Conservation (phyloP, 1,140 invertebrate species). For the Augochlora pura region DNA sequence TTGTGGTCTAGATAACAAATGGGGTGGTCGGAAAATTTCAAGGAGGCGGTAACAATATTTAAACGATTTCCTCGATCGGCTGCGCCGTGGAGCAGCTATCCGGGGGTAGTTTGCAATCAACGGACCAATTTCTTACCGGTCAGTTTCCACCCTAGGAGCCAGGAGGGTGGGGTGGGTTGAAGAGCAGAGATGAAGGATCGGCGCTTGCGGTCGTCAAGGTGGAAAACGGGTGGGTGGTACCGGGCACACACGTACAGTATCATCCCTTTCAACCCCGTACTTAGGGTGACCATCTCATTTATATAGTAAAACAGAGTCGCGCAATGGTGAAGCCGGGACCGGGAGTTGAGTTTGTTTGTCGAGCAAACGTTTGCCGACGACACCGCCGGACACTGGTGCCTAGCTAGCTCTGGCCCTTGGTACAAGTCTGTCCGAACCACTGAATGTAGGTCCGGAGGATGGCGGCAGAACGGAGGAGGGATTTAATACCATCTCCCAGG, state of each 20-base stretch:
- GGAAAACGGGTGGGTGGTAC: conserved; percentile 53
- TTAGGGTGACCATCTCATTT: conserved; percentile 74
- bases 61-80: not conserved
- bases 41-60: not conserved
- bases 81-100: not conserved
- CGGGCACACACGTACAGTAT: conserved; percentile 64
- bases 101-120: not conserved
- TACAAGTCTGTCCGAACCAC: conserved; percentile 77
- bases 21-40: not conserved
- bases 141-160: conserved; percentile 9
- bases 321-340: conserved; percentile 67
- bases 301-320: conserved; percentile 72
- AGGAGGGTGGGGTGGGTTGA: not conserved
- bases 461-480: conserved; percentile 58
- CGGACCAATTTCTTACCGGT: conserved; percentile 48
- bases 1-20: too few relatives aligned
- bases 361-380: conserved; percentile 81
- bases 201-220: conserved; percentile 56
- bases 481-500: conserved; percentile 79
- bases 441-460: conserved; percentile 55
- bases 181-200: conserved; percentile 59
- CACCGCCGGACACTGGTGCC: conserved; percentile 80
- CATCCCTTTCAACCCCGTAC: conserved; percentile 68
- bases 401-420: conserved; percentile 73
- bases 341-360: conserved; percentile 78